Conservation (phyloP, 2,888 invertebrate genomes). For the Neocrepidodera transversa region DNA sequence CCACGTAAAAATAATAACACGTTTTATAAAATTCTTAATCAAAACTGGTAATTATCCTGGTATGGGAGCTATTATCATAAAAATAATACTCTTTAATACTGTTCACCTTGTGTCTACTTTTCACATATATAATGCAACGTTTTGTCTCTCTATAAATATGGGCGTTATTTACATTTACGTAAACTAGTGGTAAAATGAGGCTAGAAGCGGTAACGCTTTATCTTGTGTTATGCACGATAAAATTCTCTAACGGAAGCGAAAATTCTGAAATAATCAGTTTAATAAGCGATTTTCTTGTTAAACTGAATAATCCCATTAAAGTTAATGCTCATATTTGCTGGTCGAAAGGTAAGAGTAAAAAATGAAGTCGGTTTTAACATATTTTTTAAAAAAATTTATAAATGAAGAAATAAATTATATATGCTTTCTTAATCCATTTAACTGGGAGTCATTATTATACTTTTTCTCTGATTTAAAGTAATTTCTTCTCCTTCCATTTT, state of each 20-base stretch:
- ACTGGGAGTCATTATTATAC: too few relatives aligned
- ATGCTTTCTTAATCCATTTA: too few relatives aligned
- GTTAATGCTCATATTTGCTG: conserved; percentile 46
- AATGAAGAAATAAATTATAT: too few relatives aligned
- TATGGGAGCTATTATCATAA: background rate
- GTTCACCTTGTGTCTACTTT: conserved; percentile 16
- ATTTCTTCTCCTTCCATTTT: too few relatives aligned
- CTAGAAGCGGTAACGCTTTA: background rate
- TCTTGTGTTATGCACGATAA: background rate
- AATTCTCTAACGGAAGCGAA: conserved; percentile 13
- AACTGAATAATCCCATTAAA: conserved; percentile 39
- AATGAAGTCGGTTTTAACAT: too few relatives aligned
- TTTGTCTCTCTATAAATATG: conserved; percentile 18
- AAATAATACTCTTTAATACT: conserved; percentile 17
- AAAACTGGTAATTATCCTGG: conserved; percentile 14
- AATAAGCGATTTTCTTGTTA: conserved; percentile 40
- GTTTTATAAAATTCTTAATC: conserved; percentile 3
- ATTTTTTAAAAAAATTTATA: too few relatives aligned
- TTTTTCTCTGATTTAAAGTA: too few relatives aligned
- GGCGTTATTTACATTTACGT: conserved; percentile 9
- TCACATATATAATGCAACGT: conserved; percentile 21
- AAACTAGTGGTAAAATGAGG: conserved; percentile 22
- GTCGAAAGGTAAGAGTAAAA: conserved; percentile 44
- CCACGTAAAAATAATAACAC: conserved; percentile 10
- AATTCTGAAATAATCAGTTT: conserved; percentile 24